Conservation (phyloP, 2,113 vertebrate genomes). For the Notothenia coriiceps region DNA sequence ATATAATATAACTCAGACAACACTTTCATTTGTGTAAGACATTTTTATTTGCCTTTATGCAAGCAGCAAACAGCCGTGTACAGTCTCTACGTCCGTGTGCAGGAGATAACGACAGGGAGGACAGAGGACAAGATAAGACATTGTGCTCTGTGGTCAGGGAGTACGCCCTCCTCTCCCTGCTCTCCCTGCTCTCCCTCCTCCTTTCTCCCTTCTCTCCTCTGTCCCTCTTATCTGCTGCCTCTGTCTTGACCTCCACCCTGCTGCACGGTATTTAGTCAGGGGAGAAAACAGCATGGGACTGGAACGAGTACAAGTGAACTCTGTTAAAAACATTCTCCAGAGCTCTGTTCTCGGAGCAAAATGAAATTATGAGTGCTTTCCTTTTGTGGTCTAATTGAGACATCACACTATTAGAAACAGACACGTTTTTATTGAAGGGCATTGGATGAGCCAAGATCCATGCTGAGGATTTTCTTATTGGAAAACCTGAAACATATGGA, state of each 20-base stretch:
- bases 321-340: slow-evolving; percentile 41
- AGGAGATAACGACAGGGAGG: slow-evolving; percentile 71
- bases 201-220: slow-evolving; percentile 55
- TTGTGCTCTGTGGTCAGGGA: slow-evolving; percentile 72
- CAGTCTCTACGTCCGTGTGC: slow-evolving; percentile 51
- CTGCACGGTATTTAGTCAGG: slow-evolving; percentile 59
- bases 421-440: background rate
- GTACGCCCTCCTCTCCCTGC: slow-evolving; percentile 63
- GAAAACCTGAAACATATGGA: background rate
- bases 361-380: slow-evolving; percentile 1
- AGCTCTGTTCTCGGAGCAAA: slow-evolving; percentile 17
- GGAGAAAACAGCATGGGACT: slow-evolving; percentile 59
- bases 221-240: slow-evolving; percentile 74
- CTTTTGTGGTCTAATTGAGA: slow-evolving; percentile 2
- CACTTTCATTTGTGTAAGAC: slow-evolving; percentile 28
- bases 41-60: slow-evolving; percentile 10
- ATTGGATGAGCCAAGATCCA: background rate
- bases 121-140: slow-evolving; percentile 79
- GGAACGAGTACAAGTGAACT: slow-evolving; percentile 57
- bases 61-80: slow-evolving; percentile 39
- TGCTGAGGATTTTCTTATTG: background rate
- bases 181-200: slow-evolving; percentile 46
- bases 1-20: background rate
- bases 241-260: slow-evolving; percentile 76
- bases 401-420: background rate